Percentiles rank a stretch among this genome's conserved stretches.
phyloP scores from a whole-genome alignment of 2,797 vertebrate genomes.

The Phoxinus dragarum region DNA sequence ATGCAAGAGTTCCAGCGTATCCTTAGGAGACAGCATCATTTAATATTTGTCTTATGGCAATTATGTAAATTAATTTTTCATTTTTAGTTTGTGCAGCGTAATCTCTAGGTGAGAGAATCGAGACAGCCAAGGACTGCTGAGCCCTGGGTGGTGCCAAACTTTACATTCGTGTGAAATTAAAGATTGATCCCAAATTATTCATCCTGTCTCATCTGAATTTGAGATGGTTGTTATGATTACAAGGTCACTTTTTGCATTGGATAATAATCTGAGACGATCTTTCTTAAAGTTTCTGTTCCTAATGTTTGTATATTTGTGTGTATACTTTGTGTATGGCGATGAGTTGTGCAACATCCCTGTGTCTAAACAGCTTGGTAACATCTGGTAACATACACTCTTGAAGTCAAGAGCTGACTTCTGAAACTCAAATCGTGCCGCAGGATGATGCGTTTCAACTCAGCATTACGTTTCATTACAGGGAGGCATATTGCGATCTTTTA shows the following conservation, averaged over 20 bases:
- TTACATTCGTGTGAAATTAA: constrained; percentile 7
- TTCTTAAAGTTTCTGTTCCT: not conserved
- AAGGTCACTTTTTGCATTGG: not conserved
- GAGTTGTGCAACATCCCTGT: not conserved
- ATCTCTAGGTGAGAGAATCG: constrained; percentile 2
- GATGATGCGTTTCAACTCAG: constrained; percentile 27
- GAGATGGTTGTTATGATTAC: not conserved
- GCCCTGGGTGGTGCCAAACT: not conserved
- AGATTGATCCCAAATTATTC: constrained; percentile 9
- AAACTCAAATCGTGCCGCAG: constrained; percentile 30
- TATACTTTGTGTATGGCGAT: not conserved
- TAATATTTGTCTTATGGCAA: constrained; percentile 45
- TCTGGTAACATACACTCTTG: constrained; percentile 22
- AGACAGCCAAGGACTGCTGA: not conserved
- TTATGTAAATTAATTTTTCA: constrained; percentile 36
- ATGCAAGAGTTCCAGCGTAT: constrained; percentile 36
- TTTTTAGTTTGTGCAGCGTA: not conserved
- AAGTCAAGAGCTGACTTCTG: constrained; percentile 20
- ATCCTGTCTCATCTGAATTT: not conserved
- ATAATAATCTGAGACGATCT: not conserved
- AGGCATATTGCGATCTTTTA: constrained; percentile 14
- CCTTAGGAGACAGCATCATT: constrained; percentile 47
- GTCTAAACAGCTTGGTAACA: constrained; percentile 27
- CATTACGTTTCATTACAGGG: constrained; percentile 14
- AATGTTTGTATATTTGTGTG: not conserved